Conservation (phyloP, 2,113 vertebrate species). For the Pristiophorus japonicus region DNA sequence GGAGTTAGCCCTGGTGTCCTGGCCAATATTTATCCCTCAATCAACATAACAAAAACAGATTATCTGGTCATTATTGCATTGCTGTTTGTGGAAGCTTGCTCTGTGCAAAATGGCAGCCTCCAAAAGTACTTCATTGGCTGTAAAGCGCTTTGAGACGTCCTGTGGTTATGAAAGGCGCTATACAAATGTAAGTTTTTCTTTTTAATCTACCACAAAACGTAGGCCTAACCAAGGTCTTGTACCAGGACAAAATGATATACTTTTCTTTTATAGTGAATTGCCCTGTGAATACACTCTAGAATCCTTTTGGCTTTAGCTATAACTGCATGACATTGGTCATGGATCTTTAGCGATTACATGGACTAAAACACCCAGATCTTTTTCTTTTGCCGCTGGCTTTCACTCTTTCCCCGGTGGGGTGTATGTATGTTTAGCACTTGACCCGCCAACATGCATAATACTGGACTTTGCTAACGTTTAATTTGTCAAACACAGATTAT, state of each 20-base stretch:
- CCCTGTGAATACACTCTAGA: neutral
- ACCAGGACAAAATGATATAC: neutral
- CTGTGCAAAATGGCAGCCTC: no score
- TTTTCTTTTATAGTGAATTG: neutral
- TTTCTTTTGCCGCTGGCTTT: neutral
- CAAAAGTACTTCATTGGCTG: no score
- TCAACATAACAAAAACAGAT: no score
- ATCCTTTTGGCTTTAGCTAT: neutral
- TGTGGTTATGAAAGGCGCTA: no score
- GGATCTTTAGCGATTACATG: neutral
- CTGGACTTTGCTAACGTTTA: neutral
- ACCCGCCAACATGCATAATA: neutral
- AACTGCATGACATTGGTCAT: neutral
- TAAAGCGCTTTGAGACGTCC: no score
- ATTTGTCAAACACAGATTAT: neutral
- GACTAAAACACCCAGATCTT: neutral
- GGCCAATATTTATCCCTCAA: no score
- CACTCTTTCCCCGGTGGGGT: neutral
- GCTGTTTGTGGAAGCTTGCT: no score
- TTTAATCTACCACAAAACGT: neutral
- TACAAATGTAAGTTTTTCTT: no score
- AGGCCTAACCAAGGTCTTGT: neutral
- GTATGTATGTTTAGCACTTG: neutral
- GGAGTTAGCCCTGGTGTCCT: no score
- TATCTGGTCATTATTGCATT: no score